Evolutionary conservation across 2,113 vertebrate species (phyloP).

Genomic region (Forbesichthys papilliferus): DNA sequence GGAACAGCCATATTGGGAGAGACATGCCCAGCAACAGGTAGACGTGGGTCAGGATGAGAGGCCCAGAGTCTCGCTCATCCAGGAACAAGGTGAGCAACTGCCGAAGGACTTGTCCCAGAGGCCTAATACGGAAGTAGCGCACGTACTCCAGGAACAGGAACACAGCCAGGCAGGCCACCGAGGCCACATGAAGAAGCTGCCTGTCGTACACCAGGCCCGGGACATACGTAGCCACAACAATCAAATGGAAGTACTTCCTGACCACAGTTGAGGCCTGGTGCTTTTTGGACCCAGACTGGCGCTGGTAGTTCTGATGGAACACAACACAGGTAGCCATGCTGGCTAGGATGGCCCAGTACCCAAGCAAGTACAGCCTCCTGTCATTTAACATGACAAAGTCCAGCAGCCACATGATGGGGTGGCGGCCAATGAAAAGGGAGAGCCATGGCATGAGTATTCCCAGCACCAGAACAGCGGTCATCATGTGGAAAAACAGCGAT

Average conservation of each 20-base stretch:
- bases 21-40: conserved; percentile 95
- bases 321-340: conserved; percentile 82
- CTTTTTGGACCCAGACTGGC: conserved; percentile 86
- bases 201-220: conserved; percentile 90
- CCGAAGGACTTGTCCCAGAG: conserved; percentile 86
- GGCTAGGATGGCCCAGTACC: conserved; percentile 86
- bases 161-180: conserved; percentile 84
- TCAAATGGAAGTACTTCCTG: conserved; percentile 94
- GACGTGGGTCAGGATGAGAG: conserved; percentile 94
- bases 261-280: conserved; percentile 87
- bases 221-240: conserved; percentile 89
- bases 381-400: conserved; percentile 85
- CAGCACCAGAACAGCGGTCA: conserved; percentile 88
- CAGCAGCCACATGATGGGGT: conserved; percentile 91
- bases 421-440: conserved; percentile 86
- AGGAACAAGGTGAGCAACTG: conserved; percentile 88
- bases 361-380: conserved; percentile 82
- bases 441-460: conserved; percentile 95
- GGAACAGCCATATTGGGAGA: conserved; percentile 91
- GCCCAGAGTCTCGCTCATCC: conserved; percentile 94
- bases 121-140: conserved; percentile 91
- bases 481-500: conserved; percentile 92
- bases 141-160: conserved; percentile 90
- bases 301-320: conserved; percentile 87
- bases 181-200: conserved; percentile 86